Evolutionary conservation across 2,797 vertebrate genomes (phyloP), one percentile per base, ranked within the genome.

Genomic region (Cottoperca gobio): DNA sequence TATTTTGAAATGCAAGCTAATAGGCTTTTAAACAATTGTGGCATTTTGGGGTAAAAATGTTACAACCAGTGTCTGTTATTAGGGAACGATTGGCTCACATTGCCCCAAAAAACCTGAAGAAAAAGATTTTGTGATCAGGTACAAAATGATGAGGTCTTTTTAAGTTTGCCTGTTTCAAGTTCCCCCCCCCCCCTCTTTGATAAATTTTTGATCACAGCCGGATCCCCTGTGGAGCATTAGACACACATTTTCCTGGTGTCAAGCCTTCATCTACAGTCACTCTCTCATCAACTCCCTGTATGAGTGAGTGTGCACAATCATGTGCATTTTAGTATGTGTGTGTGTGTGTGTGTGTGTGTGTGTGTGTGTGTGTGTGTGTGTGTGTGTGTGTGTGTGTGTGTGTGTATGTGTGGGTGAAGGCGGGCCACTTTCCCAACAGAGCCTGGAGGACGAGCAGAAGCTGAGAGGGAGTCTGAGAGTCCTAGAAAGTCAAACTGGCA

Each of bases 161-260:
- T 74, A 86, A 83, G 73, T 83, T 78, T 84, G 78, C 79, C 79
- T 17, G 85, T 93, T 93, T 93, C 87, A 93, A 90, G 88, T 92
- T 90, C 89, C 67, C 62, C 59, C 89, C 67, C 62, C 59, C 60
- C 73, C 70, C 66, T 49, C 90, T 94, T 91, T 93, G 90, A 94
- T 93, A 84, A 42, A 93, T 92, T 88, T 92, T 95, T 93, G 54
- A 94, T 95, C 89, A 93, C 81, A 94, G 86, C 68, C 64, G 40
- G 62, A 69, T 81, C 78, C 90, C 88, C 83, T 35, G 79, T 33
- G 70, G 83, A 82, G 81, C 43, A 66, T 85, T 85, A 86, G 86
- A 72, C 83, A 86, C 89, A 91, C 83, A 81, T 77, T 88, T 88
- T 73, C 74, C 74, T 28, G 71, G 83, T 89, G 83, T 90, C 83